phyloP scores from a whole-genome alignment of 2,888 invertebrate species.

The Limenitis camilla region DNA sequence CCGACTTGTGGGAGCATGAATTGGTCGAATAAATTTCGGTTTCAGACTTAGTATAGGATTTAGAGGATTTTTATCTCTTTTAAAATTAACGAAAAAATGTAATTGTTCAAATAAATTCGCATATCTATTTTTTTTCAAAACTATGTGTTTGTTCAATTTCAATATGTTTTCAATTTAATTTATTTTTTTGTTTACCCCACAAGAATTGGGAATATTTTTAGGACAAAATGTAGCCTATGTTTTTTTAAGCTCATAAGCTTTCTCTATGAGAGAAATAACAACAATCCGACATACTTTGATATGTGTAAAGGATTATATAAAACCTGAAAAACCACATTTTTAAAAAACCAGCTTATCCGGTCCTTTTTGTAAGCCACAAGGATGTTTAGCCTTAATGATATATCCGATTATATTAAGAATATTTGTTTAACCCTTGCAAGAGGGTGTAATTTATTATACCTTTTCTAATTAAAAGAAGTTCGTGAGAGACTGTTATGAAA shows the following conservation, averaged over 20 bases:
- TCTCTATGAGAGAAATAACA: no score
- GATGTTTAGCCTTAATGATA: constrained; percentile 60
- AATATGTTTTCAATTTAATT: no score
- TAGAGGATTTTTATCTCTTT: background rate
- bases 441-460: background rate
- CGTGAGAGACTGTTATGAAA: no score
- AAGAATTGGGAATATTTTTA: no score
- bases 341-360: constrained; percentile 56
- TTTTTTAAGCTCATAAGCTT: no score
- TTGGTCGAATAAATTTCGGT: constrained; percentile 65
- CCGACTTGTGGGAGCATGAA: constrained; percentile 62
- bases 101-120: background rate
- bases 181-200: no score
- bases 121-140: no score
- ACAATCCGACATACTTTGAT: no score
- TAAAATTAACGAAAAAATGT: background rate
- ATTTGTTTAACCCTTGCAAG: constrained; percentile 43
- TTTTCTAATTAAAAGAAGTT: background rate
- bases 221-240: no score
- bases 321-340: constrained; percentile 40
- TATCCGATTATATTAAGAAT: constrained; percentile 54
- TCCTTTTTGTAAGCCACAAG: constrained; percentile 66
- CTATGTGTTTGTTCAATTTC: no score
- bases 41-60: constrained; percentile 48
- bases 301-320: no score